Conservation (phyloP, 1,140 invertebrate genomes). For the Maconellicoccus hirsutus region DNA sequence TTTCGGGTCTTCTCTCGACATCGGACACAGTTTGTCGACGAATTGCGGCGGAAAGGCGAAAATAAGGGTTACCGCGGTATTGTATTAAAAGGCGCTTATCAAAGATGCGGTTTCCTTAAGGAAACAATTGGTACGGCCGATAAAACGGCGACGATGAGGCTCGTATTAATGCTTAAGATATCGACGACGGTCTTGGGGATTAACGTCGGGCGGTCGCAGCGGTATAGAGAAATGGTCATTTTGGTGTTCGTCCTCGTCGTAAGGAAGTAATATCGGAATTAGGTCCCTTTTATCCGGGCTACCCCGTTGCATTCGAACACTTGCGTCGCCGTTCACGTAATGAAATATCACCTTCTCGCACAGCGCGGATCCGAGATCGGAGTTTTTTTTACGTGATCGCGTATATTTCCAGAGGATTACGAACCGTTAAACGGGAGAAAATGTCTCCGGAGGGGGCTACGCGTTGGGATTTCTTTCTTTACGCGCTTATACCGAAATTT, state of each 20-base stretch:
- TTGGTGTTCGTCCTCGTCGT: background rate
- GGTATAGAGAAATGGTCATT: constrained; percentile 2
- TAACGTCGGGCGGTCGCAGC: background rate
- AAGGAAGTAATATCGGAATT: constrained; percentile 4
- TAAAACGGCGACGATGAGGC: background rate
- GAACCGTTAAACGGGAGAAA: too few relatives aligned
- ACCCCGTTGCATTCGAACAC: too few relatives aligned
- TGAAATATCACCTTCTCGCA: too few relatives aligned
- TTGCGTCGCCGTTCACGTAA: too few relatives aligned
- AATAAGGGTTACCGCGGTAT: background rate
- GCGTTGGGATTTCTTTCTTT: too few relatives aligned
- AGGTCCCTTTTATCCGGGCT: background rate
- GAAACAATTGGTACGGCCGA: background rate
- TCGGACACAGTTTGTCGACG: background rate
- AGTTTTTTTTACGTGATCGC: too few relatives aligned
- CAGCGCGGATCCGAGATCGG: too few relatives aligned
- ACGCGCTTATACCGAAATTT: too few relatives aligned
- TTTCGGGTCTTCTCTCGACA: too few relatives aligned
- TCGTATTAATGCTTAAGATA: background rate
- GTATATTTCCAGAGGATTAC: too few relatives aligned
- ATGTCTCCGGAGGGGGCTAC: too few relatives aligned
- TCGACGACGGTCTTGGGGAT: background rate
- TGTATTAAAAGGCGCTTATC: background rate
- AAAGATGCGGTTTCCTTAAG: constrained; percentile 1
- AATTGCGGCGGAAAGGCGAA: background rate